Base-by-base conservation (phyloP, 2,113 vertebrate genomes). In the Pelvicachromis taeniatus region DNA sequence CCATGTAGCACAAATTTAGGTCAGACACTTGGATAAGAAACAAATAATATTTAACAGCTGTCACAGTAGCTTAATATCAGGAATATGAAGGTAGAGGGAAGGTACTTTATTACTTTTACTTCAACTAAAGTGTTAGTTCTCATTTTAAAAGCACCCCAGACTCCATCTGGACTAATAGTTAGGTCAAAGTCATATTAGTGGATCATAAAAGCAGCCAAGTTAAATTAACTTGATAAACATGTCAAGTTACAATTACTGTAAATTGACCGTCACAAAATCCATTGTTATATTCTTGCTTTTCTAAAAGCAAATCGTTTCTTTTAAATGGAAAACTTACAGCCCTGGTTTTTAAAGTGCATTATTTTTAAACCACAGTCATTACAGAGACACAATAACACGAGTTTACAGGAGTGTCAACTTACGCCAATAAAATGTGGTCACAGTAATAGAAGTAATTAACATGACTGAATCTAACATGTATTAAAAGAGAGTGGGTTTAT, bases 1-100 rank as follows among this genome's bases (percentile, higher is more conserved):
- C 84, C 88, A 89, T 33, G 35, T 17, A 23, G 54, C 79, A 59
- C 50, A 82, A 31, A 89, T 87, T 82, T 61, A 89, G 78, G 78
- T 84, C 86, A 85, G 35, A 80, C 4, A 45, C 83, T 83, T 78
- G 29, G 35, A 82, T 7, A 65, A 56, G 23, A 59, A 42, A 65
- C 19, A 9, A 58, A 53, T 73, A 56, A 56, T 8, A 78, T 33
- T 53, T 11, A 58, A 52, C 19, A 10, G 12, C 38, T 35, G 5
- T 54, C 12, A 75, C 33, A 73, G 31, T 21, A 59, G 11, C 12
- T 8, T 2, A 75, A 75, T 75, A 75, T 75, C 31, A 77, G 29
- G 3, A 50, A 63, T 80, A 26, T 75, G 14, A 78, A 61, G 48
- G 26, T 14, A 23, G 29, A 55, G 77, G 52, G 6, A 26, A 21